Evolutionary conservation across 2,113 vertebrate genomes (phyloP).

Genomic region (Cheilinus undulatus): DNA sequence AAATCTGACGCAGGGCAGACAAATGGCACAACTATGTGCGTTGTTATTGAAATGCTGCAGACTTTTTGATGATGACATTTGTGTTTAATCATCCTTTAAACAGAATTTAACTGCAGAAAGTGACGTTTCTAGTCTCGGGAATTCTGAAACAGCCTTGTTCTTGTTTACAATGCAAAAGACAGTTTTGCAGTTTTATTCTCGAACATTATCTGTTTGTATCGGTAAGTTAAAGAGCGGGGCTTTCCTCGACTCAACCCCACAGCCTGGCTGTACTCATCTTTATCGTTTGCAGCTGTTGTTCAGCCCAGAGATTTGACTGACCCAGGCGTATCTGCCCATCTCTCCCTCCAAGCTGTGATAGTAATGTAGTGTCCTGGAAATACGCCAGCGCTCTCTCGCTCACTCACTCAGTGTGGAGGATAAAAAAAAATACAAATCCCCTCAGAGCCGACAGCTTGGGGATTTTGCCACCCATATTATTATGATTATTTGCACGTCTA

Average conservation of each 20-base stretch:
- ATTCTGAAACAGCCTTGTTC: too few relatives aligned
- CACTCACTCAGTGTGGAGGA: constrained; percentile 41
- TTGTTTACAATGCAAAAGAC: too few relatives aligned
- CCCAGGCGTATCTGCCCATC: constrained; percentile 54
- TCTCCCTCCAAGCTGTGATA: constrained; percentile 51
- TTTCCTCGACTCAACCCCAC: constrained; percentile 35
- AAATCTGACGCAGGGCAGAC: too few relatives aligned
- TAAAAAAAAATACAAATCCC: constrained; percentile 69
- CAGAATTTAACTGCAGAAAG: too few relatives aligned
- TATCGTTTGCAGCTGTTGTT: constrained; percentile 65
- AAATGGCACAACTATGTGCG: too few relatives aligned
- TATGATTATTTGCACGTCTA: constrained; percentile 53
- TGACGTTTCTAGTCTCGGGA: too few relatives aligned
- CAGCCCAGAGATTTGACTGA: constrained; percentile 69
- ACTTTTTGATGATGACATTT: too few relatives aligned
- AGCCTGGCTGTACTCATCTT: constrained; percentile 43
- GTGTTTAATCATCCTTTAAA: too few relatives aligned
- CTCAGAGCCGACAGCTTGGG: constrained; percentile 67
- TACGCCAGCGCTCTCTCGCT: constrained; percentile 54
- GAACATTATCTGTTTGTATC: not conserved
- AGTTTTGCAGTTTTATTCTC: not conserved
- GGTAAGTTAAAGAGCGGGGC: not conserved
- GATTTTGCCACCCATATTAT: constrained; percentile 66
- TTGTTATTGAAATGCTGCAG: too few relatives aligned
- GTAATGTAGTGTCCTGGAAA: constrained; percentile 69